Conservation (phyloP, 2,797 vertebrate genomes). For the Centropyge bicolor region DNA sequence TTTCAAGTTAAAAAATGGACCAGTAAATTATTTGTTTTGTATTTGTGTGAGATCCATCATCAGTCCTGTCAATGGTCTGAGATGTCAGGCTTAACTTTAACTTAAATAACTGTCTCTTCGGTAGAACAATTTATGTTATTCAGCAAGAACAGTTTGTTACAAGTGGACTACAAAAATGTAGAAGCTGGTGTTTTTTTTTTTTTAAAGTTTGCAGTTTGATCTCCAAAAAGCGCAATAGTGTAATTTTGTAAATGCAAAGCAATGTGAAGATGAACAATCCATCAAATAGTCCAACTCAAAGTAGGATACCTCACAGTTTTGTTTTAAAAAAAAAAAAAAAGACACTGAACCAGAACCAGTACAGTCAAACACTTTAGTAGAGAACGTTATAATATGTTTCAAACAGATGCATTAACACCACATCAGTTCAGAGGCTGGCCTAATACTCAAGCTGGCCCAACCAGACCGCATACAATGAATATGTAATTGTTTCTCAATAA, state of each 20-base stretch:
- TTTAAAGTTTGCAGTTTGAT: background rate
- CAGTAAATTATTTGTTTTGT: background rate
- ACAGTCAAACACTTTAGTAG: constrained; percentile 51
- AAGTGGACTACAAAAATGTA: background rate
- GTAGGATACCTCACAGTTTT: background rate
- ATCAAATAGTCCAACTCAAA: constrained; percentile 3
- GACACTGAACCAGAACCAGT: constrained; percentile 18
- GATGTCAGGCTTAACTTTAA: background rate
- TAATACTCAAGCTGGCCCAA: constrained; percentile 11
- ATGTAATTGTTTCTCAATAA: constrained; percentile 5
- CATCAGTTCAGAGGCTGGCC: constrained; percentile 13
- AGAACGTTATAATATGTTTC: constrained; percentile 22
- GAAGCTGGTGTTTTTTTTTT: background rate
- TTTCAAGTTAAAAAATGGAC: background rate
- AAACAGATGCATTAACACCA: constrained; percentile 28
- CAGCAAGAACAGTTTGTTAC: background rate
- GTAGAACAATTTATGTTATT: background rate
- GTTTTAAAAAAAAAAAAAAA: constrained; percentile 23
- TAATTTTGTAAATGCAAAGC: constrained; percentile 11
- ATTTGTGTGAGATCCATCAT: background rate
- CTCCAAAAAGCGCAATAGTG: background rate
- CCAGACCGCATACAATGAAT: constrained; percentile 8
- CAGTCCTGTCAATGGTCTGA: background rate
- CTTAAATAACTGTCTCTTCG: background rate
- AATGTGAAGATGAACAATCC: background rate